Conservation (phyloP, 2,113 vertebrate species). For the Phaethornis superciliosus region DNA sequence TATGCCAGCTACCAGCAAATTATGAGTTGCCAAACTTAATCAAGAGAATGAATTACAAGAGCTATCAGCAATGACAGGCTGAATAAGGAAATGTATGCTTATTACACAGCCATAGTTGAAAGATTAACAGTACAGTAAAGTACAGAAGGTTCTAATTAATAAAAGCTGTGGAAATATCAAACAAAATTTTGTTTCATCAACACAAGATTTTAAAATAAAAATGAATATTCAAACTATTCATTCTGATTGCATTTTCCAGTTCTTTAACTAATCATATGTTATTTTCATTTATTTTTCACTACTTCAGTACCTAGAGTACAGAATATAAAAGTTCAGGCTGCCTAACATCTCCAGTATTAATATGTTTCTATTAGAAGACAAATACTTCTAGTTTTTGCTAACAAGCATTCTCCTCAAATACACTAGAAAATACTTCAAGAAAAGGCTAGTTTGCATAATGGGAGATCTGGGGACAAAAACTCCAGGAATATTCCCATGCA, state of each 20-base stretch:
- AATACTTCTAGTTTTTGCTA: not conserved
- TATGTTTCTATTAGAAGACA: not conserved
- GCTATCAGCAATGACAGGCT: not conserved
- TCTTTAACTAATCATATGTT: not conserved
- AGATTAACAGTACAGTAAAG: not conserved
- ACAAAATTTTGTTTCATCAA: not conserved
- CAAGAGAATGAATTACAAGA: slow-evolving; percentile 47
- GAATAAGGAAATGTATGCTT: slow-evolving; percentile 19
- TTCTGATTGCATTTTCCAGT: not conserved
- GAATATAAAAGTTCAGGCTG: not conserved
- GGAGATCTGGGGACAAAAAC: not conserved
- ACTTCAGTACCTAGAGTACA: not conserved
- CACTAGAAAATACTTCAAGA: not conserved
- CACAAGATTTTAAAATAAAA: not conserved
- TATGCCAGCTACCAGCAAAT: slow-evolving; percentile 37
- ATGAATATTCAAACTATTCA: not conserved
- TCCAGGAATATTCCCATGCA: not conserved
- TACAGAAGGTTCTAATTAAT: not conserved
- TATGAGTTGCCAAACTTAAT: slow-evolving; percentile 54
- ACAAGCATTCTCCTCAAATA: not conserved
- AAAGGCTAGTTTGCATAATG: not conserved
- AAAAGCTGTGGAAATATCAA: not conserved
- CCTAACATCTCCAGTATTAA: not conserved
- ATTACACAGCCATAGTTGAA: not conserved
- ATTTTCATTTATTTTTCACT: not conserved